Conservation (phyloP, 2,113 vertebrate genomes). For the Oncorhynchus masou region DNA sequence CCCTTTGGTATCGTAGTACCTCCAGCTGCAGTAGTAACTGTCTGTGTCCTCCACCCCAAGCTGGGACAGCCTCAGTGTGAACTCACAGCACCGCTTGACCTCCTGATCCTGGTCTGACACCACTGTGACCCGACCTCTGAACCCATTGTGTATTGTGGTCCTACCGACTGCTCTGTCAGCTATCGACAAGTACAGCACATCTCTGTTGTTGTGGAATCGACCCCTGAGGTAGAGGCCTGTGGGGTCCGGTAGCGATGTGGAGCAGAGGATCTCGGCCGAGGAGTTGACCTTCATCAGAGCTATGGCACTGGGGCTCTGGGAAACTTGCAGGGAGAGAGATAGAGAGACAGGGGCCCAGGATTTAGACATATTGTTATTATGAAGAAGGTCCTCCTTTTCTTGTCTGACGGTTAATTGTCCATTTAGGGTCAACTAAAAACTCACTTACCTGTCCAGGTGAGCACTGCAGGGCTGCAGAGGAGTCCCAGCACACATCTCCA, state of each 20-base stretch:
- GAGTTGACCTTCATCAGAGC: conserved; percentile 39
- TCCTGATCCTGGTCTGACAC: neutral
- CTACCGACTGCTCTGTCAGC: accelerated
- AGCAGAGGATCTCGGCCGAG: conserved; percentile 50
- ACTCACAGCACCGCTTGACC: accelerated
- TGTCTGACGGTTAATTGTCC: neutral
- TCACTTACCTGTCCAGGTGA: conserved; percentile 46
- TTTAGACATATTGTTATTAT: no score
- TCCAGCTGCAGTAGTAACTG: conserved; percentile 61
- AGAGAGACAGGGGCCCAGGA: neutral
- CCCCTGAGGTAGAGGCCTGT: conserved; percentile 24
- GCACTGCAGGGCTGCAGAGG: conserved; percentile 37
- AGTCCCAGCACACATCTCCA: conserved; percentile 53
- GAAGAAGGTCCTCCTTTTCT: no score
- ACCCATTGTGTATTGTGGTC: accelerated
- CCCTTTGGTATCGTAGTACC: accelerated
- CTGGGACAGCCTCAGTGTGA: conserved; percentile 48
- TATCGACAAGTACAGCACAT: conserved; percentile 23
- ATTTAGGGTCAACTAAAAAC: neutral
- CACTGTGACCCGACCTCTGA: neutral
- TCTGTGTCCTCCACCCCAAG: conserved; percentile 50
- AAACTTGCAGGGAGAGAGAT: conserved; percentile 27
- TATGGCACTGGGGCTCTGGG: conserved; percentile 34
- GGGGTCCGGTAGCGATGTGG: neutral
- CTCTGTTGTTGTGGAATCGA: neutral